Percentiles rank a stretch among this genome's conserved stretches.
These are phyloP conservation scores for Melanaphis sacchari DNA, from an alignment of 1,140 invertebrate genomes.

Conservation along the genomic window DNA sequence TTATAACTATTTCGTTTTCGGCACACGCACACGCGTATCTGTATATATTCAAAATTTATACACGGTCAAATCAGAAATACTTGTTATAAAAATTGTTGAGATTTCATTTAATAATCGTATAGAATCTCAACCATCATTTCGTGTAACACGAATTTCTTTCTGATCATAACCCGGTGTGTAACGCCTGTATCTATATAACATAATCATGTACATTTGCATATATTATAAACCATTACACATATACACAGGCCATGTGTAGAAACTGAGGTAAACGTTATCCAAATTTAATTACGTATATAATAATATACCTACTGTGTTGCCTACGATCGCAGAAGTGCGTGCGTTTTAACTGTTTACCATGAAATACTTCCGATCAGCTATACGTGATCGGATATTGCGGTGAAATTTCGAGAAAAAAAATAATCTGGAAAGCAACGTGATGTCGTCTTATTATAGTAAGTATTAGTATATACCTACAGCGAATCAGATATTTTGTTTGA, in stretches of 20 bases:
- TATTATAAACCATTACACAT: neutral
- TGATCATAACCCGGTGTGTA: neutral
- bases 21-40: no score
- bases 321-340: neutral
- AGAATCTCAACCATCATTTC: neutral
- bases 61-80: neutral
- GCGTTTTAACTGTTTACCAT: neutral
- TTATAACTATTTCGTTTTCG: neutral
- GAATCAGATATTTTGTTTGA: neutral
- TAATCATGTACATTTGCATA: neutral
- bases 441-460: neutral
- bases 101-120: neutral
- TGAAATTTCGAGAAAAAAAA: conserved; percentile 2
- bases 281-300: neutral
- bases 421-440: neutral
- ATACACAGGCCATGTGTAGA: neutral
- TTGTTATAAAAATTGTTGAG: neutral
- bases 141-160: neutral
- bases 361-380: neutral
- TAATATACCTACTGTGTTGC: neutral
- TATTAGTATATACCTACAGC: neutral
- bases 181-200: neutral
- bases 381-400: neutral
- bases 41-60: no score
- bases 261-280: neutral